Evolutionary conservation across 2,888 invertebrate genomes (phyloP).

Genomic region (Balanococcus diminutus): DNA sequence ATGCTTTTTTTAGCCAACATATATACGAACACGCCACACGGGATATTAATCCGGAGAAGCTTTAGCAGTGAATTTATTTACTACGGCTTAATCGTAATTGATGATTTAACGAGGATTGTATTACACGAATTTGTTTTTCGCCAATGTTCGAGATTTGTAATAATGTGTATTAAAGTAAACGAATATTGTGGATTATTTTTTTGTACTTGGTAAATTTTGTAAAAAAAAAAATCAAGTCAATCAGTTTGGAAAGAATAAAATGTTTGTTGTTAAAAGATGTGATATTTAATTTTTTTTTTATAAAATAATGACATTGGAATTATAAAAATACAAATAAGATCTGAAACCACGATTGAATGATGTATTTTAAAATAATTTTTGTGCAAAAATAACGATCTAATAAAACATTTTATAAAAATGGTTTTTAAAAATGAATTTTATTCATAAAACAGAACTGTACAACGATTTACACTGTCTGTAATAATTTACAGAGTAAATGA

Average conservation of each 20-base stretch:
- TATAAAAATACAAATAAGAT: too few species aligned
- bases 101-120: not conserved
- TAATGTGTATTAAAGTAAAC: not conserved
- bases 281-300: not conserved
- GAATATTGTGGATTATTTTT: not conserved
- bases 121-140: not conserved
- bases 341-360: not conserved
- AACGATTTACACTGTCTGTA: not conserved
- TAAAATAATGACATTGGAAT: not conserved
- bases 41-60: slow-evolving; percentile 23
- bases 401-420: not conserved
- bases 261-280: not conserved
- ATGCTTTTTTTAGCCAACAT: not conserved
- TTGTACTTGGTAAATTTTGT: not conserved
- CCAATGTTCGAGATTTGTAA: not conserved
- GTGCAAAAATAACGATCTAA: not conserved
- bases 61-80: not conserved
- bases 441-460: not conserved
- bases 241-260: not conserved
- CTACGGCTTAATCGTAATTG: slow-evolving; percentile 22
- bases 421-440: not conserved
- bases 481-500: too few species aligned
- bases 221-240: not conserved
- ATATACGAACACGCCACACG: not conserved
- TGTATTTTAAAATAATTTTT: not conserved